Conservation (phyloP, 2,113 vertebrate genomes). For the Chauna torquata region DNA sequence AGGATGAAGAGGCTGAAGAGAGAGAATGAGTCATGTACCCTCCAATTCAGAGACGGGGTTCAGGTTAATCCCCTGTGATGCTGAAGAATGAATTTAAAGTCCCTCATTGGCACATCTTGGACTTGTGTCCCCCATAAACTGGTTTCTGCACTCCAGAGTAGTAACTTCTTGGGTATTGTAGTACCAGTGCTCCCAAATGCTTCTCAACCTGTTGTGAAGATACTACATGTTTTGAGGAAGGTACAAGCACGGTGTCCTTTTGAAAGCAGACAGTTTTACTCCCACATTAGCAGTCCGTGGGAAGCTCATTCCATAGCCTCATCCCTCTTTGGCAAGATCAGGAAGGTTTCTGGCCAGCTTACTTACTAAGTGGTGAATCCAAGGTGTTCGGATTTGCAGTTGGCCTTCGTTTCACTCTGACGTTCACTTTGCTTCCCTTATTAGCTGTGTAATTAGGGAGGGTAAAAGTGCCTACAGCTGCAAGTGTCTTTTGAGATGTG, state of each 20-base stretch:
- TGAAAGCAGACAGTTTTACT: not conserved
- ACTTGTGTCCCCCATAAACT: not conserved
- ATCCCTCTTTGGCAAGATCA: slow-evolving; percentile 33
- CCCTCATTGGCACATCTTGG: not conserved
- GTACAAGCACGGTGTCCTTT: not conserved
- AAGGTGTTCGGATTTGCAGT: slow-evolving; percentile 47
- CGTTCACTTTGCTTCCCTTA: not conserved
- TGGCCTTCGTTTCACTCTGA: slow-evolving; percentile 19
- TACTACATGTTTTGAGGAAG: not conserved
- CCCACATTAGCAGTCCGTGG: not conserved
- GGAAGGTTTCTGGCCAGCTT: not conserved
- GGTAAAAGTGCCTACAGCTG: slow-evolving; percentile 22
- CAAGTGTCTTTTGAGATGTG: slow-evolving; percentile 12
- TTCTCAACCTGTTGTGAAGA: not conserved
- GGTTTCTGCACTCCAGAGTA: not conserved
- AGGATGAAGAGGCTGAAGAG: not conserved
- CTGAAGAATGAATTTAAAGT: not conserved
- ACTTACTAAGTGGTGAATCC: not conserved
- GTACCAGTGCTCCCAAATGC: not conserved
- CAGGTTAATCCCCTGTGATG: not conserved
- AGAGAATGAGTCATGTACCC: not conserved
- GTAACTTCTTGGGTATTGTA: rapidly evolving
- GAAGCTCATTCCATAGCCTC: slow-evolving; percentile 58
- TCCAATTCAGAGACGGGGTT: not conserved
- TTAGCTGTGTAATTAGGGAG: slow-evolving; percentile 38